Evolutionary conservation across 2,113 vertebrate species (phyloP).

Genomic region (Festucalex cinctus): DNA sequence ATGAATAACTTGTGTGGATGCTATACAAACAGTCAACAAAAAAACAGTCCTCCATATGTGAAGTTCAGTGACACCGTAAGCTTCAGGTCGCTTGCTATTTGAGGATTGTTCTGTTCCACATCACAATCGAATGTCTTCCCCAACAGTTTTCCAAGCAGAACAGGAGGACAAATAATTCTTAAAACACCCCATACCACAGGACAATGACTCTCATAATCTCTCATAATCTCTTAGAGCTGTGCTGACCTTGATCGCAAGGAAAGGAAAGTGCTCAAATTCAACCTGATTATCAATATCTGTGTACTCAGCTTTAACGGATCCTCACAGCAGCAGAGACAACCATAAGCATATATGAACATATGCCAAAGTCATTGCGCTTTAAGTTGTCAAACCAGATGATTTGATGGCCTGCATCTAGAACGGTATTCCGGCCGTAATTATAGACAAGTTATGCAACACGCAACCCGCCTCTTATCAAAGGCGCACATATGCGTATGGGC

Average conservation of each 20-base stretch:
- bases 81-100: no score
- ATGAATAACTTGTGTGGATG: no score
- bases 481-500: slow-evolving; percentile 11
- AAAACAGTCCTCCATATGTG: no score
- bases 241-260: no score
- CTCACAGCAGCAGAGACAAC: slow-evolving; percentile 6
- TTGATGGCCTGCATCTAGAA: slow-evolving; percentile 17
- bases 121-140: neutral
- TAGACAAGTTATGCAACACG: slow-evolving; percentile 32
- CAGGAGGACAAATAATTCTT: neutral
- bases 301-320: neutral
- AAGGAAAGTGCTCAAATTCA: neutral
- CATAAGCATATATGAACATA: slow-evolving; percentile 21
- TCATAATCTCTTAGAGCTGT: no score
- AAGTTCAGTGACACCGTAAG: no score
- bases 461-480: slow-evolving; percentile 32
- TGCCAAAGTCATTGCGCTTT: slow-evolving; percentile 22
- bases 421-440: slow-evolving; percentile 33
- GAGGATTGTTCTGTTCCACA: no score
- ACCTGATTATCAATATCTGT: neutral
- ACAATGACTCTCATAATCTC: no score
- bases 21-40: no score
- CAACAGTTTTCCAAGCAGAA: neutral
- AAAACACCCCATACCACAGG: no score
- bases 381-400: slow-evolving; percentile 5